Evolutionary conservation across 2,797 vertebrate genomes (phyloP), one percentile per base, ranked within the genome.

Genomic region (Sebastes oblongus): DNA sequence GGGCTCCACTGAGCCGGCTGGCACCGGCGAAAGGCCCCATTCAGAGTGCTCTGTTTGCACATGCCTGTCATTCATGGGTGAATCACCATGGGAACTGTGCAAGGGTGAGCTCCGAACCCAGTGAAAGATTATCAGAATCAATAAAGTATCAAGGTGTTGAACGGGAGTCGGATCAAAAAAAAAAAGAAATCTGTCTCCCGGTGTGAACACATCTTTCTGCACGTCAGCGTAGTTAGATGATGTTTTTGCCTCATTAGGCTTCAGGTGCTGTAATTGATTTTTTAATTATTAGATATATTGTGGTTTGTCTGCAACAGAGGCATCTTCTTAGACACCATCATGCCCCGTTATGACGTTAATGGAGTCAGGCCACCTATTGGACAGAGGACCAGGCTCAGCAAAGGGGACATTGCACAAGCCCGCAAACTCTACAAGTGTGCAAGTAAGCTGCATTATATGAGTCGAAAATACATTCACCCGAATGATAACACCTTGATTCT

Each of bases 351-450:
- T 10, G 96, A 98, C 13, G 95, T 98, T 66, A 97, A 97, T 1
- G 97, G 97, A 20, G 96, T 96, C 74, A 93, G 96, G 1, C 98
- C 98, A 0, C 92, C 96, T 20, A 99, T 99, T 39, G 98, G 98
- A 87, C 98, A 99, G 92, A 95, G 98, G 86, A 97, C 96, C 0
- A 94, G 95, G 52, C 96, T 99, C 5, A 99, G 98, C 91, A 96
- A 97, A 77, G 98, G 98, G 13, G 98, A 99, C 92, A 97, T 99
- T 1, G 95, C 96, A 56, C 98, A 99, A 91, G 97, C 98, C 13
- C 95, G 96, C 55, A 99, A 98, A 88, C 96, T 99, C 86, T 99
- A 99, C 94, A 97, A 97, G 85, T 99, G 98, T 87, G 92, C 97
- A 77, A 96, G 98, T 99, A 91, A 93, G 94, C 77, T 25, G 52